Evolutionary conservation across 92 coral and sea anemone genomes (phyloP), one percentile per base, ranked within the genome.

Genomic region (Porites divaricata): DNA sequence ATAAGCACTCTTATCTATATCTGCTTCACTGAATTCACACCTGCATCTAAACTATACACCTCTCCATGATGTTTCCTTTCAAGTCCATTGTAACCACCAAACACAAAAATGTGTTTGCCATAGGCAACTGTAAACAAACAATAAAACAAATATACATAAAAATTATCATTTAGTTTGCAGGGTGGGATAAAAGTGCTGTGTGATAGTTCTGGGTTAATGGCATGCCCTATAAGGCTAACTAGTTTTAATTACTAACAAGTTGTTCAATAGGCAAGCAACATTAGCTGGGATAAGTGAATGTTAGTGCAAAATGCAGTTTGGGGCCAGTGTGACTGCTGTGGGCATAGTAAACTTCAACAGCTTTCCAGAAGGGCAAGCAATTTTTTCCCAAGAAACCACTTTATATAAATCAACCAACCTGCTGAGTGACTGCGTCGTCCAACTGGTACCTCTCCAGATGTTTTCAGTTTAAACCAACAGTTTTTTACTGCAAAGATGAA

Each of bases 351-450:
- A 35, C 45, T 35, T 35, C 45, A 35, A 35, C 45, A 35, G 45
- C 45, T 35, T 35, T 35, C 45, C 45, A 35, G 45, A 35, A 35
- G 45, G 45, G 45, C 45, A 35, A 4, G 7, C 7, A 35, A 5
- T 35, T 35, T 35, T 35, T 13, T 13, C 51, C 49, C 8, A 74
- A 67, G 67, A 35, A 62, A 35, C 65, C 15, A 8, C 25, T 65
- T 53, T n/a, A 2, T 53, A 4, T 52, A 51, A 41, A 17, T 35
- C 9, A 48, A 67, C 84, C 63, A 86, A 96, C 99, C 92, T 86
- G 99, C 98, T 24, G 99, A 90, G 68, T 96, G 99, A 64, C 99
- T 96, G 26, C 99, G 99, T 1, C 99, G 92, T 24, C 99, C 99
- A 73, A 96, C 85, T 21, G 99, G 99, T 26, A 80, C 23, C 51